Conservation (phyloP, 2,113 vertebrate species). For the Camelus bactrianus region DNA sequence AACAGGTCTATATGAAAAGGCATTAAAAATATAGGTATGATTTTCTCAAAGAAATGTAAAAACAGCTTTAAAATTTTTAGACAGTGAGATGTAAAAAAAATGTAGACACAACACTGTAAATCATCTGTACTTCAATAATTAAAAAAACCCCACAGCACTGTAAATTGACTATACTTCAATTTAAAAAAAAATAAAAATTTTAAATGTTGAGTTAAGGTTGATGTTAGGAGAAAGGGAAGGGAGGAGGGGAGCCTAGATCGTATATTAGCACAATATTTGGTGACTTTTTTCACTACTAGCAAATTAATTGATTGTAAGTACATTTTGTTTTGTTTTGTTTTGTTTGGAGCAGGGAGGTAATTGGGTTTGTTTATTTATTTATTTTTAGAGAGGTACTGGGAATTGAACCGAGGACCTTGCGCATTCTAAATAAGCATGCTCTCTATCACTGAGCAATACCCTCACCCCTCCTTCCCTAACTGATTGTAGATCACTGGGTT, state of each 20-base stretch:
- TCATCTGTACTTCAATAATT: too few relatives aligned
- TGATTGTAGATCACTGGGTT: not conserved
- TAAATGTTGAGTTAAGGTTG: not conserved
- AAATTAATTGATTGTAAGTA: not conserved
- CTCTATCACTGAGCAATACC: too few relatives aligned
- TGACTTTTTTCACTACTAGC: not conserved
- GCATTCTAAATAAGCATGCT: too few relatives aligned
- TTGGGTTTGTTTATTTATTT: too few relatives aligned
- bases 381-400: too few relatives aligned
- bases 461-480: not conserved
- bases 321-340: too few relatives aligned
- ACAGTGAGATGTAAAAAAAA: not conserved
- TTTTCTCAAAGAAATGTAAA: slow-evolving; percentile 14
- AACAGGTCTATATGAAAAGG: not conserved
- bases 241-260: not conserved
- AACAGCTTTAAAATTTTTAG: not conserved
- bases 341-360: too few relatives aligned
- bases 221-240: not conserved
- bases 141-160: too few relatives aligned
- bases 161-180: too few relatives aligned
- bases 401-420: too few relatives aligned
- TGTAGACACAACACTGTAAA: too few relatives aligned
- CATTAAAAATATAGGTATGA: not conserved
- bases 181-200: too few relatives aligned
- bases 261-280: not conserved